These are phyloP conservation scores for Dorcus hopei DNA, from an alignment of 2,888 invertebrate genomes.

Conservation along the genomic window DNA sequence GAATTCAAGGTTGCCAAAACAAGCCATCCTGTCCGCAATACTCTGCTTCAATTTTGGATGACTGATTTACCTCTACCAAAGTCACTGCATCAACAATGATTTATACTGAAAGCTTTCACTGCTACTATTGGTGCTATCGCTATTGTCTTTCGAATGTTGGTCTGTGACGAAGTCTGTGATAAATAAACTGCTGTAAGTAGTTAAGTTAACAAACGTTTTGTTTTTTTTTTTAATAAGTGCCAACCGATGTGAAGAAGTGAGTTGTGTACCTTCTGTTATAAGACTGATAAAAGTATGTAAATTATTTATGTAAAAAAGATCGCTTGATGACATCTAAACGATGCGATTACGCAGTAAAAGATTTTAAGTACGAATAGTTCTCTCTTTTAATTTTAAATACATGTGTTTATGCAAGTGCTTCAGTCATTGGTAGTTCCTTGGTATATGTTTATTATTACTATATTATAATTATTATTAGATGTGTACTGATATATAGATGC, in stretches of 20 bases:
- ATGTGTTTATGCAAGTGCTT: constrained; percentile 6
- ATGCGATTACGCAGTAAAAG: neutral
- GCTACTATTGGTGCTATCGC: constrained; percentile 19
- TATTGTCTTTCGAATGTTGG: constrained; percentile 24
- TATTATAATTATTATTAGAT: too few relatives aligned
- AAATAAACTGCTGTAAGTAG: constrained; percentile 17
- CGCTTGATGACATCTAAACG: neutral
- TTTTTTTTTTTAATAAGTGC: constrained; percentile 5
- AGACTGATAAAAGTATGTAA: constrained; percentile 7
- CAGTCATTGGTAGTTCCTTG: constrained; percentile 25
- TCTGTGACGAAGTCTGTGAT: constrained; percentile 40
- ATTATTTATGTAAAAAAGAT: constrained; percentile 15
- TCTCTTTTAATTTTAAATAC: neutral
- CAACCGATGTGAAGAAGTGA: neutral
- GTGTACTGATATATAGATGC: constrained; percentile 11
- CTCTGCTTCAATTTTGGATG: neutral
- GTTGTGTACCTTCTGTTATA: constrained; percentile 3
- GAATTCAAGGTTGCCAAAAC: constrained; percentile 38
- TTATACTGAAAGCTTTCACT: constrained; percentile 15
- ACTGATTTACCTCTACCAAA: constrained; percentile 11
- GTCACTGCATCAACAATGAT: constrained; percentile 12
- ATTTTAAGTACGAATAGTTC: constrained; percentile 1
- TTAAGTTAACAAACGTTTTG: neutral
- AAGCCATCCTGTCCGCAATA: neutral
- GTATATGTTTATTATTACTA: constrained; percentile 12